These are phyloP conservation scores for Calyptommatus sinebrachiatus DNA, from an alignment of 2,113 vertebrate species.

Conservation along the genomic window DNA sequence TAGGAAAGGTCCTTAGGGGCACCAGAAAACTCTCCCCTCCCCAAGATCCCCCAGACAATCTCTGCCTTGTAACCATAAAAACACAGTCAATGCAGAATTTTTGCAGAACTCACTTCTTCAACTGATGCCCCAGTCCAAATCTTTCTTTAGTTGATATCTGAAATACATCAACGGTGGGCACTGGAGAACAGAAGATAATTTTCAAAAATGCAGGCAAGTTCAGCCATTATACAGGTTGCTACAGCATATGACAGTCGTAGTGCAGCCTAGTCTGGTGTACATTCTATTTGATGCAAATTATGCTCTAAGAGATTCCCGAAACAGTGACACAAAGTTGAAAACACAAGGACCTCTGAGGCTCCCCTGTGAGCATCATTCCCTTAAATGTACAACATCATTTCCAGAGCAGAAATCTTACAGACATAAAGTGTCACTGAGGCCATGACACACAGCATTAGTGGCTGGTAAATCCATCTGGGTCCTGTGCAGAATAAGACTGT, in stretches of 20 bases:
- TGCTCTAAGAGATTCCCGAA: no score
- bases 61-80: not conserved
- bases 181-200: slow-evolving; percentile 59
- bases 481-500: not conserved
- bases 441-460: not conserved
- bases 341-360: not conserved
- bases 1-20: no score
- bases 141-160: slow-evolving; percentile 88
- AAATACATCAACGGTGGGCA: slow-evolving; percentile 90
- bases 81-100: not conserved
- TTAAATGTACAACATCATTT: not conserved
- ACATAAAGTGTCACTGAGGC: not conserved
- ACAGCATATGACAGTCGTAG: not conserved
- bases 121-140: slow-evolving; percentile 88
- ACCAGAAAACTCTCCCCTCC: no score
- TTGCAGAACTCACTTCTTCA: slow-evolving; percentile 84
- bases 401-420: not conserved
- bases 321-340: not conserved
- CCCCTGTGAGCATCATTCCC: not conserved
- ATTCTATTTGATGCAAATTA: not conserved
- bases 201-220: not conserved
- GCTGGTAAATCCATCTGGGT: not conserved
- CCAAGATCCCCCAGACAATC: no score
- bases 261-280: not conserved
- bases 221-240: not conserved